Conservation (phyloP, 2,113 vertebrate species). For the Haliaeetus leucogaster region DNA sequence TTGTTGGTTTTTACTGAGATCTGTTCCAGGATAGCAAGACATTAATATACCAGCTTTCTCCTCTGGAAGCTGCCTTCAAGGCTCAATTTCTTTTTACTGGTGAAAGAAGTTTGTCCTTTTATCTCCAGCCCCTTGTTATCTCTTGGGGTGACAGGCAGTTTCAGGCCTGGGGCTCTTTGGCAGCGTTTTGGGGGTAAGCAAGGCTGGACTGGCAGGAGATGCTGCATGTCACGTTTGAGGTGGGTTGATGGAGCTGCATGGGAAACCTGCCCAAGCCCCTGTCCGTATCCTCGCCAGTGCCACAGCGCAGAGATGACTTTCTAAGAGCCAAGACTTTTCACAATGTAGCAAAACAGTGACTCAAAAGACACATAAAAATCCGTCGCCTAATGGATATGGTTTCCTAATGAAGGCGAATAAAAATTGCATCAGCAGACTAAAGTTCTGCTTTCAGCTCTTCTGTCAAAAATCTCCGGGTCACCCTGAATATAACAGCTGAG, state of each 20-base stretch:
- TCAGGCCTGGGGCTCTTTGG: background rate
- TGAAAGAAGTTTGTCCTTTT: background rate
- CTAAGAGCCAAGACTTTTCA: background rate
- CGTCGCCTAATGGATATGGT: background rate
- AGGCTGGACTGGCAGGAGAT: background rate
- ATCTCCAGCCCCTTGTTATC: background rate
- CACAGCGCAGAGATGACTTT: background rate
- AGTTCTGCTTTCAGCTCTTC: background rate
- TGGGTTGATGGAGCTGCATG: background rate
- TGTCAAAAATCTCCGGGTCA: background rate
- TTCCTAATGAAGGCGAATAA: background rate
- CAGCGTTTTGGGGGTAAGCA: background rate
- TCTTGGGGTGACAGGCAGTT: background rate
- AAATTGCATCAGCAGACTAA: background rate
- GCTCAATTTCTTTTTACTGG: background rate
- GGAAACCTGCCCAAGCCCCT: background rate
- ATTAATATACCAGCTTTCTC: slow-evolving; percentile 17
- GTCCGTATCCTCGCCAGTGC: background rate
- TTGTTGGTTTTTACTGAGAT: slow-evolving; percentile 39
- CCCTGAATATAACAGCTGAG: background rate
- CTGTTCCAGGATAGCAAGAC: slow-evolving; percentile 24
- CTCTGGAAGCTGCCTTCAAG: slow-evolving; percentile 4
- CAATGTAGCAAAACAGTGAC: background rate
- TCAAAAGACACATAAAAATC: background rate
- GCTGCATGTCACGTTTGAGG: background rate